Evolutionary conservation across 2,888 invertebrate species (phyloP), one percentile per base, ranked within the genome.

Genomic region (Drosophila quasianomalipes): DNA sequence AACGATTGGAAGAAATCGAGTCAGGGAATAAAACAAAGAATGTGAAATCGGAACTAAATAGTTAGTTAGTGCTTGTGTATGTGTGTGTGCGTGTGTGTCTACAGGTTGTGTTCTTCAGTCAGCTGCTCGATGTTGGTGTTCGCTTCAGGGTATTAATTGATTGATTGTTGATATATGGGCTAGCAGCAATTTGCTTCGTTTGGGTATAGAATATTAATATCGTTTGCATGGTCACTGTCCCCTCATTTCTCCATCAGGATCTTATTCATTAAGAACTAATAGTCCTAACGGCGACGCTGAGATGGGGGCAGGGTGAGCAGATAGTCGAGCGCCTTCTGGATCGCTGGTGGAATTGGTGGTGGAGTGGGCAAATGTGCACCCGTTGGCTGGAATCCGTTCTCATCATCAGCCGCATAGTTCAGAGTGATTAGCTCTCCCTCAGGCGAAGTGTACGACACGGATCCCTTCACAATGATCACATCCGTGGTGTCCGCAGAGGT

Each of bases 341-440:
- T 96, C 92, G 95, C 96, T 91, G 96, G 95, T 68, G 96, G 96
- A 74, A 95, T 95, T 76, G 96, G 96, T n/a, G 96, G 96, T 16
- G 96, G 95, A 16, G 96, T 96, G 9, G 96, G 96, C 76, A 96
- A 92, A 94, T 96, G 96, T 31, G 95, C 96, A 26, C 96, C 96
- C 70, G 91, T 89, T 39, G 93, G 93, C 75, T 91, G 91, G 90
- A 95, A 95, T 22, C 96, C 96, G 58, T 95, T 95, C 80, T 96
- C 96, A 84, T 96, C 96, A 91, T 96, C 96, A 66, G 96, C 96
- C 7, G 95, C 93, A 91, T 96, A 97, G 78, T 94, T 95, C 26
- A 96, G 92, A 9, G 95, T 95, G 83, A 96, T 96, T 54, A 95
- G 94, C 67, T 96, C 96, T 70, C 96, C 96, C 71, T 96, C 96